Evolutionary conservation across 2,888 invertebrate species (phyloP), one percentile per base, ranked within the genome.

Genomic region (Ommatoiulus sabulosus): DNA sequence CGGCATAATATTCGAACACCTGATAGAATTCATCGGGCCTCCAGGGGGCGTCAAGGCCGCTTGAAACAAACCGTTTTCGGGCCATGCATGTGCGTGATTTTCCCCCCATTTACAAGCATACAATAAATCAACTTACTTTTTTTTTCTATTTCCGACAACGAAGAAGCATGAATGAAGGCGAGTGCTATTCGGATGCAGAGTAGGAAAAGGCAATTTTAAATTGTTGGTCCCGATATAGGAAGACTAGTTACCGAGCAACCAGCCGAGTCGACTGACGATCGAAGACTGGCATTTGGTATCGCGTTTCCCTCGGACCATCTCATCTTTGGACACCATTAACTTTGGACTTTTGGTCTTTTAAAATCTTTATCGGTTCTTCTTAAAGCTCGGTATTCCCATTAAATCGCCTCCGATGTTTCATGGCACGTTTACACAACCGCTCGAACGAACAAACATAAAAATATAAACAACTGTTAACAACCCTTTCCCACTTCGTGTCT

Each of bases 201-300:
- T 7, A n/a, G 63, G 63, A 63, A 63, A 63, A 63, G 63, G 63
- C 63, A n/a, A 63, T 63, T 63, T 63, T 20, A 63, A 63, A 63
- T 63, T 63, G n/a, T 63, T 63, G 63, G 63, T 63, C 6, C 10
- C 52, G n/a, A n/a, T 63, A 7, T n/a, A 17, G 63, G 63, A 63
- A 63, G 63, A 63, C 63, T 63, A 8, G 5, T 46, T n/a, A n/a
- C n/a, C n/a, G 7, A 63, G 3, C 63, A 63, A n/a, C 63, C n/a
- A n/a, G n/a, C 46, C 10, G 10, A 46, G 46, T 46, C 63, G 63
- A 63, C 63, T 4, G n/a, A 6, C 63, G 63, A 20, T n/a, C n/a
- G 63, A n/a, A 63, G 63, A 63, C 63, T 63, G 63, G n/a, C 63
- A 63, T 63, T 3, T 63, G 63, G 20, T 63, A n/a, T 17, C 63